Conservation (phyloP, 2,113 vertebrate genomes). For the Pholis gunnellus region DNA sequence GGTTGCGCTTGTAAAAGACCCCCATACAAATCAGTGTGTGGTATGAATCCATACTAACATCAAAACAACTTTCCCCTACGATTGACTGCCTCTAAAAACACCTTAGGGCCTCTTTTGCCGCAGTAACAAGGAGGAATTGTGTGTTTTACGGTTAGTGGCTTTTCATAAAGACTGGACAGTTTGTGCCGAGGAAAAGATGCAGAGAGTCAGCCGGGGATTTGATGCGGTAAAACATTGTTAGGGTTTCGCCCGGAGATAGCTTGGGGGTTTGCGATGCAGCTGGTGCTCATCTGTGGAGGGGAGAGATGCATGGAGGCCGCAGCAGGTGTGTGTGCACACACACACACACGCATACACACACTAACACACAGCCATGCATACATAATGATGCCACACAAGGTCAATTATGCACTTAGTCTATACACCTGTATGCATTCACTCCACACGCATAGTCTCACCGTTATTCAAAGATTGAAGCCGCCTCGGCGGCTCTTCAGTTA, state of each 20-base stretch:
- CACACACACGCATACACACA: background rate
- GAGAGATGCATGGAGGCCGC: background rate
- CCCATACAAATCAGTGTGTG: conserved; percentile 44
- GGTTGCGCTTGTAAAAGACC: conserved; percentile 46
- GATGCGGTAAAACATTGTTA: conserved; percentile 26
- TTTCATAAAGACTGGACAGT: conserved; percentile 54
- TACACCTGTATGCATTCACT: conserved; percentile 26
- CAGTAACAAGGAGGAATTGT: conserved; percentile 49
- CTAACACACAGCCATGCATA: background rate
- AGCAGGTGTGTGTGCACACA: conserved; percentile 12
- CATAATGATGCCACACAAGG: conserved; percentile 20
- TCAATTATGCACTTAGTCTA: background rate
- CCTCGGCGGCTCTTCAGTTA: background rate
- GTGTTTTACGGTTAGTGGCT: conserved; percentile 50
- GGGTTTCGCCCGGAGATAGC: conserved; percentile 41
- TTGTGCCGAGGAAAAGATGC: conserved; percentile 14
- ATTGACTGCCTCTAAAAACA: conserved; percentile 35
- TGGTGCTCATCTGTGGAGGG: conserved; percentile 40
- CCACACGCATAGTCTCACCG: background rate
- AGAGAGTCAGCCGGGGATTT: conserved; percentile 34
- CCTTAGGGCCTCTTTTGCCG: conserved; percentile 30
- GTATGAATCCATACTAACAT: conserved; percentile 54
- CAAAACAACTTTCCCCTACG: conserved; percentile 37
- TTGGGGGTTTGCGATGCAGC: conserved; percentile 53
- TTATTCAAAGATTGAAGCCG: background rate